Conservation (phyloP, 30 jellyfish, hydroid and myxozoan genomes). For the Sanderia malayensis region DNA sequence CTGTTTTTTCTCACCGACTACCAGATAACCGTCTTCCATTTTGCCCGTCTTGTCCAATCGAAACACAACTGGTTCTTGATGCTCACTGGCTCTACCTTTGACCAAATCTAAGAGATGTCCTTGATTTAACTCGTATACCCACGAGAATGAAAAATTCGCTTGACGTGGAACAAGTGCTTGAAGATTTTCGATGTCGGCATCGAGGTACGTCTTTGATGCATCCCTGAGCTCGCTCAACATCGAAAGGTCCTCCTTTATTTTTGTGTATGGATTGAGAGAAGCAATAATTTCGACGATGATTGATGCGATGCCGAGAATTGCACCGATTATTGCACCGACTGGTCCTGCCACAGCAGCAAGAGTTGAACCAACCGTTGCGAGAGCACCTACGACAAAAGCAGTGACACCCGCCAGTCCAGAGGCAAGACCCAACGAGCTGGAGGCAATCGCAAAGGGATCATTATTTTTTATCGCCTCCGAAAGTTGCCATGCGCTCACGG, state of each 20-base stretch:
- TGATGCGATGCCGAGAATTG: not conserved
- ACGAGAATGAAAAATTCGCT: not conserved
- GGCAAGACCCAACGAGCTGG: not conserved
- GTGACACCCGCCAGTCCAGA: not conserved
- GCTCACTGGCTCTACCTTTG: not conserved
- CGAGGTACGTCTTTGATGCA: not conserved
- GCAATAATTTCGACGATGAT: not conserved
- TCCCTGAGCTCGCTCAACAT: not conserved
- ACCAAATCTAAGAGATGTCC: not conserved
- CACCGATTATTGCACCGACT: not conserved
- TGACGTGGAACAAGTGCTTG: not conserved
- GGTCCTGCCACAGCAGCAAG: not conserved
- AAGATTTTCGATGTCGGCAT: not conserved
- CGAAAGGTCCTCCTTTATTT: not conserved
- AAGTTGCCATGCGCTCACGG: not conserved
- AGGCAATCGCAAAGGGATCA: not conserved
- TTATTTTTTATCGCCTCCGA: not conserved
- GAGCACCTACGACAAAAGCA: not conserved
- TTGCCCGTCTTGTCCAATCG: not conserved
- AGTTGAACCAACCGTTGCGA: not conserved
- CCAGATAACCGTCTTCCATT: not conserved
- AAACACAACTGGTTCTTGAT: not conserved
- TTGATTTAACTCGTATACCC: not conserved
- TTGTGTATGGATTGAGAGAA: not conserved
- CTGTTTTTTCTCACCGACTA: not conserved